phyloP scores from a whole-genome alignment of 2,888 invertebrate species.

The Acholoe squamosa region DNA sequence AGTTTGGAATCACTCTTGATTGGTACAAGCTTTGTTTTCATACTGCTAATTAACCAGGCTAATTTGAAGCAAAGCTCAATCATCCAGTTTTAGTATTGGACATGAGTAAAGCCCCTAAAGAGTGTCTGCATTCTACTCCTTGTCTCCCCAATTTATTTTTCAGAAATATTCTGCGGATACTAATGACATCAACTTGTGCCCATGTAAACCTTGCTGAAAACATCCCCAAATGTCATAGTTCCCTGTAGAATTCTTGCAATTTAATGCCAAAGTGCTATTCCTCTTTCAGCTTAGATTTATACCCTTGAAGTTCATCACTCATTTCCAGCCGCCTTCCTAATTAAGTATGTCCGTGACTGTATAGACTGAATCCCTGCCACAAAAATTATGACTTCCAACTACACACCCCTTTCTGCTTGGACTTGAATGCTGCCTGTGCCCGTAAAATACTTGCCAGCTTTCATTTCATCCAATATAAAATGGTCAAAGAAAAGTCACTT shows the following conservation, averaged over 20 bases:
- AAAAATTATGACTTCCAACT: neutral
- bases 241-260: neutral
- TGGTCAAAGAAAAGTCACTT: neutral
- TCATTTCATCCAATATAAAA: neutral
- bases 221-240: neutral
- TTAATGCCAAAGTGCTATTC: neutral
- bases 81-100: neutral
- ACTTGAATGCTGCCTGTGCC: neutral
- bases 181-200: neutral
- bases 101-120: too few species aligned
- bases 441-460: neutral
- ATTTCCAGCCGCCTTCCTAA: too few species aligned
- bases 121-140: too few species aligned
- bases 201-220: neutral
- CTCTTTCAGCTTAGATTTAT: neutral
- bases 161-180: neutral
- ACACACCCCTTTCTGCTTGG: too few species aligned
- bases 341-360: neutral
- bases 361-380: neutral
- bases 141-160: neutral
- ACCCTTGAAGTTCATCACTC: too few species aligned
- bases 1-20: too few species aligned
- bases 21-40: too few species aligned
- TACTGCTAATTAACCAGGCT: neutral
- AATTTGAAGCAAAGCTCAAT: constrained; percentile 40